Base-by-base conservation (phyloP, 1,140 invertebrate genomes). In the Lordiphosa mommai region DNA sequence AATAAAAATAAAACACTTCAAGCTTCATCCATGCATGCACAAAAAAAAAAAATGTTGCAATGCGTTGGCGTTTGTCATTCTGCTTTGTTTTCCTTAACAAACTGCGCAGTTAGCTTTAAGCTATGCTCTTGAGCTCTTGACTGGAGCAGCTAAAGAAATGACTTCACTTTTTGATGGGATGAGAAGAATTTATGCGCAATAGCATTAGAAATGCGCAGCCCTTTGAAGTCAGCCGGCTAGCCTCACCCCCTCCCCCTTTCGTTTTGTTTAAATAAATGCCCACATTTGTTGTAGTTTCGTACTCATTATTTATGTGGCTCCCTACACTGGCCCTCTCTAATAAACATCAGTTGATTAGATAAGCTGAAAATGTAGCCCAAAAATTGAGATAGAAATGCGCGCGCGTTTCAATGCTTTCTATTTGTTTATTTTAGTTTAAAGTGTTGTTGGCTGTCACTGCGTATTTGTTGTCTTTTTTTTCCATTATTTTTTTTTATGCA, bases 281-380 rank as follows among this genome's bases (percentile, higher is more conserved):
- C 66, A 41, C 52, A 65, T 80, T 80, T 79, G 43, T 57, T 66
- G 36, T 30, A 48, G 51, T 55, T 41, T 46, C 40, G 61, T 72
- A 48, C 50, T 50, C 33, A 36, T 53, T 52, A 57, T 69, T 65
- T 53, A 66, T 79, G 57, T 57, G 40, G 7, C 48, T 41, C 33
- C 33, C 48, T 16, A 16, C 12, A 20, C 44, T 55, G 32, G n/a
- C n/a, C n/a, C 38, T 17, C 14, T 32, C 40, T 37, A 51, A 65
- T 79, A 72, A 77, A 68, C 73, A 77, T 38, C 50, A 12, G 14
- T 32, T 32, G 73, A 79, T 77, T 72, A 77, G 68, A 79, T 68
- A 68, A 48, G 63, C 36, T 10, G 12, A 37, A 48, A 29, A 58
- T 44, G 40, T 58, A 17, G 30, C 33, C 4, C 20, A 4, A 23